Evolutionary conservation across 2,797 vertebrate genomes (phyloP), one percentile per base, ranked within the genome.

Genomic region (Pelochelys cantorii): DNA sequence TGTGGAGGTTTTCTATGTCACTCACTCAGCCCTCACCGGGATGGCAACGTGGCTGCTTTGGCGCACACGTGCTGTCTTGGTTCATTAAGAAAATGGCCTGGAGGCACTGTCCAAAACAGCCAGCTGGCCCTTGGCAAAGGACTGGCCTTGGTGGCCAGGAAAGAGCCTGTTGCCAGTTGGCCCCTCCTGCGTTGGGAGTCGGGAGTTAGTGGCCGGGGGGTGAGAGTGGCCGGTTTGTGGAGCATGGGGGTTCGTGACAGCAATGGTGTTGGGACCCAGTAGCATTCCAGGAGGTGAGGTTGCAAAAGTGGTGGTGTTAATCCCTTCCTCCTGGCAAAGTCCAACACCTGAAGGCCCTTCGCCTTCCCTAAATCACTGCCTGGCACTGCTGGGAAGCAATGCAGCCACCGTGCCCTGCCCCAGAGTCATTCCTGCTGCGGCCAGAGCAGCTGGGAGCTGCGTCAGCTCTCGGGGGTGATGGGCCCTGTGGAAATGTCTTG

Each of bases 21-120:
- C 84, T 89, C 89, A 89, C 92, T 95, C 79, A 84, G 88, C 92
- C 94, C 89, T 83, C 85, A 88, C 88, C 37, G 37, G 75, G 65
- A 31, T 1, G 86, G 53, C 79, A 85, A 78, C 83, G 89, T 34
- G 79, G 90, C 91, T 87, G 85, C 86, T 95, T 90, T 74, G 91
- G 62, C 56, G 90, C 88, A 83, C 85, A 48, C 53, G 59, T 37
- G 84, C 90, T 85, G 94, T 60, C 81, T 55, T 9, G 88, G 55
- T 86, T n/a, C 68, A 87, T 91, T 83, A 90, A 87, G 90, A 53
- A 90, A 79, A 91, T 17, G 75, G 89, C 86, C 93, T 42, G 65
- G 52, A 23, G 56, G 55, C 68, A 83, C 10, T 62, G 86, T 82
- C 82, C 86, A 78, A 88, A 86, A 2, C 62, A 84, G 88, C 65